Evolutionary conservation across 2,113 vertebrate genomes (phyloP).

Genomic region (Hippopotamus amphibius): DNA sequence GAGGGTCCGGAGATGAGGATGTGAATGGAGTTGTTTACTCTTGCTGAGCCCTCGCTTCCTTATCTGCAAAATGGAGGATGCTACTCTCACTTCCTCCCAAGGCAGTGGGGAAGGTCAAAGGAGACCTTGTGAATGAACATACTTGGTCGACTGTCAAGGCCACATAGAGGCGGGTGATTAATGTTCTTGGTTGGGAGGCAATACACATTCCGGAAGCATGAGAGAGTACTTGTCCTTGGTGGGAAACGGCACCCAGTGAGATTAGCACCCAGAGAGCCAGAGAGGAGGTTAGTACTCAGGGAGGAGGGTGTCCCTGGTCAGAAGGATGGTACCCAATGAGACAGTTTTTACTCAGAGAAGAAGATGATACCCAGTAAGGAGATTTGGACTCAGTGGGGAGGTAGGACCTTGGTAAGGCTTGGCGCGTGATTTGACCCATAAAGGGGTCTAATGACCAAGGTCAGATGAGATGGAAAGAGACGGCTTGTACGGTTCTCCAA

Average conservation of each 20-base stretch:
- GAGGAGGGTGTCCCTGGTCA: background rate
- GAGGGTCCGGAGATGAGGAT: background rate
- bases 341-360: background rate
- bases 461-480: background rate
- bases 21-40: background rate
- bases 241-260: background rate
- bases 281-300: background rate
- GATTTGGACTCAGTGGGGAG: background rate
- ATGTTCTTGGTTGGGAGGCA: background rate
- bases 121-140: too few relatives aligned
- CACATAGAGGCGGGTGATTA: fast-evolving
- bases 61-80: background rate
- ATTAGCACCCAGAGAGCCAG: background rate
- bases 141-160: background rate
- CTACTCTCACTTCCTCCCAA: background rate
- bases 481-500: background rate
- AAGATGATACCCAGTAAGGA: background rate
- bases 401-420: background rate
- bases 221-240: background rate
- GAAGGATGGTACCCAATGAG: background rate
- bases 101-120: too few relatives aligned
- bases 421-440: background rate
- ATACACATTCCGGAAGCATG: background rate
- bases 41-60: background rate
- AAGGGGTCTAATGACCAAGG: background rate